Base-by-base conservation (phyloP, 2,888 invertebrate species). In the Dryomyza anilis region DNA sequence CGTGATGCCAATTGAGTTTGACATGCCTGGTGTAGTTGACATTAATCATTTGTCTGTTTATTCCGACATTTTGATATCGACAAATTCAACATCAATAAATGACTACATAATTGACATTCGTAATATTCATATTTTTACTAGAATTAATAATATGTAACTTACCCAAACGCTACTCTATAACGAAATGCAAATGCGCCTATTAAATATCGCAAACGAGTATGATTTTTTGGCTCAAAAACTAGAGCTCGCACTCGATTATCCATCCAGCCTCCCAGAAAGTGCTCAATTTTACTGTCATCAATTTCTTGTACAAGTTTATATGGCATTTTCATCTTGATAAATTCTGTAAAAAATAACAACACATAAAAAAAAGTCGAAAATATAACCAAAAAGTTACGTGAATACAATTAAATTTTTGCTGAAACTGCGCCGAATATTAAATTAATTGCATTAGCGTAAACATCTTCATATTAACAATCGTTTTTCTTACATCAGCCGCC, bases 211-310 rank as follows among this genome's bases (percentile, higher is more conserved):
- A 97, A 86, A 59, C 95, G 88, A 62, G 94, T 89, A 12, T 88
- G 88, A 68, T 87, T 87, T 66, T 89, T 86, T 67, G 91, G 91
- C 77, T 94, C 92, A 83, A 96, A 93, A 75, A 97, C 91, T 63
- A 98, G 84, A 30, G 93, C 95, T 70, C 96, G 88, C 46, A 97
- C 94, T 81, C 91, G 88, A 83, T 98, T 98, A 84, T 98, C 97
- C 67, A 88, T 88, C 91, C 96, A 97, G 61, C 95, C 95, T 52
- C 88, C 88, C 30, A 97, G 86, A 81, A 96, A 97, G 7, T 85
- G 85, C 56, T 93, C 89, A 39, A 92, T 85, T 76, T 91, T 92
- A 30, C 87, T 85, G 74, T 92, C 91, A 63, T 87, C 88, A n/a
- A 96, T 84, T 46, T 83, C 85, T 63, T 87, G 86, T 61, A 94